Percentiles rank a stretch among this genome's conserved stretches.
Conservation (phyloP, 2,113 vertebrate species). For the Lampris incognitus region DNA sequence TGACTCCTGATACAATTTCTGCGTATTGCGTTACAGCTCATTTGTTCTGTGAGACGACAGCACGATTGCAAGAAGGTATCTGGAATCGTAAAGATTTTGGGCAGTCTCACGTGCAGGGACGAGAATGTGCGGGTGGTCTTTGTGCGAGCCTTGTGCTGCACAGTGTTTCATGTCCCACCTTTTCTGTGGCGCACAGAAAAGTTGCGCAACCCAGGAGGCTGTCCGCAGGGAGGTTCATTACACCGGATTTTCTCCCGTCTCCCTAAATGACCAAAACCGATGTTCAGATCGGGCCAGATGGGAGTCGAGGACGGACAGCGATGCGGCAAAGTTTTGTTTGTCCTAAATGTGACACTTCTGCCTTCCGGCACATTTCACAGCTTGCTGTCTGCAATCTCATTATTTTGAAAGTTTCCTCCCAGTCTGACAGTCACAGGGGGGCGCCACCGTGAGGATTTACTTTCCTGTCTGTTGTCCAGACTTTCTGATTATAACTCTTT, state of each 20-base stretch:
- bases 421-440: neutral
- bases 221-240: neutral
- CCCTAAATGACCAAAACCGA: neutral
- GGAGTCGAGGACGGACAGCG: neutral
- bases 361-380: constrained; percentile 5
- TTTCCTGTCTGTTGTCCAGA: constrained; percentile 10
- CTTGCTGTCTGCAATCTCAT: constrained; percentile 15
- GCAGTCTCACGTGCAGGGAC: too few species aligned
- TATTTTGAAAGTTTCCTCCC: constrained; percentile 7
- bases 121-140: too few species aligned
- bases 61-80: too few species aligned
- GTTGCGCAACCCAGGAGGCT: neutral
- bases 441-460: neutral
- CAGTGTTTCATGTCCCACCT: too few species aligned
- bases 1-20: too few species aligned
- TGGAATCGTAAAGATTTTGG: too few species aligned
- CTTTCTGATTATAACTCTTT: neutral
- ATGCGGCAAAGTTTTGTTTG: neutral
- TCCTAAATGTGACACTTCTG: constrained; percentile 1
- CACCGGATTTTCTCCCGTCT: neutral
- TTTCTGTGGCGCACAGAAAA: neutral
- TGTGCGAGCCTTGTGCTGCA: too few species aligned
- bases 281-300: neutral
- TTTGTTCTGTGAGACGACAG: too few species aligned
- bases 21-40: too few species aligned